These are phyloP conservation scores for Lasioglossum villosulum DNA, from an alignment of 2,888 invertebrate genomes.

Conservation along the genomic window DNA sequence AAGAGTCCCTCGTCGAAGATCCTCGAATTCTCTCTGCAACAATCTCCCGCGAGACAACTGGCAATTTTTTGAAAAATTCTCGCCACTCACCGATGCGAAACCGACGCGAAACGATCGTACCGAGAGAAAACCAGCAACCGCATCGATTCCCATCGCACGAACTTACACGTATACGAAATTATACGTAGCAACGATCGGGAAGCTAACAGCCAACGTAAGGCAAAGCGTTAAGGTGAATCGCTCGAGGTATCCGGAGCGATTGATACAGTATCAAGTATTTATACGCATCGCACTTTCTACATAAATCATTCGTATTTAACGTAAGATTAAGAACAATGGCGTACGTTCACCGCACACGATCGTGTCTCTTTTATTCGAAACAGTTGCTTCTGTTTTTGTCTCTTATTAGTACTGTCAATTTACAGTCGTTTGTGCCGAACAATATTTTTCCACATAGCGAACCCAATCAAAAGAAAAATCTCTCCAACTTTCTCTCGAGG, in stretches of 20 bases:
- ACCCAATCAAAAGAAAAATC: background rate
- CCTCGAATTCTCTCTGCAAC: constrained; percentile 15
- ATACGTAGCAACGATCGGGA: background rate
- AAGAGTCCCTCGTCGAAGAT: constrained; percentile 28
- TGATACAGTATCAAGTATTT: constrained; percentile 38
- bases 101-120: background rate
- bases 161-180: too few relatives aligned
- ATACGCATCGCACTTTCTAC: constrained; percentile 46
- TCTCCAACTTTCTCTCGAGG: background rate
- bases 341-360: constrained; percentile 25
- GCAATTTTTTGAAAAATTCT: background rate
- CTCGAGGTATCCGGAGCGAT: constrained; percentile 21
- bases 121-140: background rate
- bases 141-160: background rate
- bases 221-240: constrained; percentile 26
- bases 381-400: background rate
- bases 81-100: background rate
- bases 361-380: constrained; percentile 47
- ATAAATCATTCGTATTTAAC: constrained; percentile 40
- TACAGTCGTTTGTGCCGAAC: constrained; percentile 37
- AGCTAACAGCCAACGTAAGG: background rate
- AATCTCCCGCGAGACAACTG: background rate
- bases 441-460: constrained; percentile 19
- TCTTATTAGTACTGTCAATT: constrained; percentile 33
- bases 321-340: constrained; percentile 42